Evolutionary conservation across 2,888 invertebrate genomes (phyloP).

Genomic region (Heliconius ethilla): DNA sequence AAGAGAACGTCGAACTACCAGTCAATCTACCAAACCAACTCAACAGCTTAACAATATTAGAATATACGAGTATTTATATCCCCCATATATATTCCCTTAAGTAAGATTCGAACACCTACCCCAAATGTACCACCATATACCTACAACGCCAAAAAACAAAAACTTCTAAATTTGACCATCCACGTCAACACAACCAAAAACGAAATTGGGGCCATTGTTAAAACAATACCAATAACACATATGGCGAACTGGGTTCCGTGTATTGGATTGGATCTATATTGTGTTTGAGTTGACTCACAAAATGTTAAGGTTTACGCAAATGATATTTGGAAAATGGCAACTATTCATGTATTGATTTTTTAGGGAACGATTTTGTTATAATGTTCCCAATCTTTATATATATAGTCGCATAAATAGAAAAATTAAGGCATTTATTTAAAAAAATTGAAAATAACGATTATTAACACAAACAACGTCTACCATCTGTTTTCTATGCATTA

Average conservation of each 20-base stretch:
- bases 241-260: constrained; percentile 6
- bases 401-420: too few species aligned
- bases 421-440: too few species aligned
- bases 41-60: too few species aligned
- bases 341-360: not conserved
- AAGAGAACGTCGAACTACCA: too few species aligned
- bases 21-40: too few species aligned
- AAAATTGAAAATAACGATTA: too few species aligned
- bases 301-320: constrained; percentile 16
- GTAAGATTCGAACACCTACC: too few species aligned
- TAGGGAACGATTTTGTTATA: not conserved
- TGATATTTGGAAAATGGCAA: constrained; percentile 6
- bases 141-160: not conserved
- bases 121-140: not conserved
- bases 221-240: constrained; percentile 18
- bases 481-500: too few species aligned
- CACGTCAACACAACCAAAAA: not conserved
- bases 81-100: too few species aligned
- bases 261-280: constrained; percentile 11
- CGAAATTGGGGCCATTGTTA: constrained; percentile 15
- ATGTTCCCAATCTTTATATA: too few species aligned
- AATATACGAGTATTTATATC: too few species aligned
- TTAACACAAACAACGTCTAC: too few species aligned
- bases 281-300: constrained; percentile 8
- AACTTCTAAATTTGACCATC: not conserved